Percentiles rank a stretch among this genome's conserved stretches.
phyloP scores from a whole-genome alignment of 2,888 invertebrate genomes.

The Rambutsinella grinnellia region DNA sequence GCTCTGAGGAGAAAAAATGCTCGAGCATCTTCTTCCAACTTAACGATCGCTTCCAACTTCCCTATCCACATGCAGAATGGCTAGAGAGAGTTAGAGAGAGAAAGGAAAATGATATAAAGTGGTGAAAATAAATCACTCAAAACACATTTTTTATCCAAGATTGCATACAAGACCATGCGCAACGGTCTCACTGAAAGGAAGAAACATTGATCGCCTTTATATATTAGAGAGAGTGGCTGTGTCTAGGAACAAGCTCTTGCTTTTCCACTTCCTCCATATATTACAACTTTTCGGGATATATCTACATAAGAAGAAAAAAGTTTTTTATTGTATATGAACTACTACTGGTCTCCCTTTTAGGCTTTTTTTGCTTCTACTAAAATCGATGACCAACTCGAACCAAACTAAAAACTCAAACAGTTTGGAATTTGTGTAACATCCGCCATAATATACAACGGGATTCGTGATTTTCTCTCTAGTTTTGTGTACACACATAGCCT shows the following conservation, averaged over 20 bases:
- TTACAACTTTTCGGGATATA: not conserved
- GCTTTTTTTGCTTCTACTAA: not conserved
- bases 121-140: slow-evolving; percentile 62
- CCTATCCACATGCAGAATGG: slow-evolving; percentile 1
- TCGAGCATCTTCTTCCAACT: slow-evolving; percentile 15
- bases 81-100: slow-evolving; percentile 10
- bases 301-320: slow-evolving; percentile 7
- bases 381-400: not conserved
- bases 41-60: slow-evolving; percentile 1
- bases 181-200: slow-evolving; percentile 51
- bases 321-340: slow-evolving; percentile 17
- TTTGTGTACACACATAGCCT: slow-evolving; percentile 8
- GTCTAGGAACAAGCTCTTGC: not conserved
- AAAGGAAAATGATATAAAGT: slow-evolving; percentile 61
- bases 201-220: slow-evolving; percentile 63
- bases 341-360: not conserved
- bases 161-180: slow-evolving; percentile 61
- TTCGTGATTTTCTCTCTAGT: slow-evolving; percentile 16
- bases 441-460: slow-evolving; percentile 27
- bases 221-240: not conserved
- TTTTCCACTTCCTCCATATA: not conserved
- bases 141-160: slow-evolving; percentile 56
- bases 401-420: slow-evolving; percentile 36
- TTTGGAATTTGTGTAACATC: slow-evolving; percentile 37
- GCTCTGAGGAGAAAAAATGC: not conserved